Percentiles rank a stretch among this genome's conserved stretches.
These are phyloP conservation scores for Teleiodes luculella DNA, from an alignment of 2,888 invertebrate genomes.

Conservation along the genomic window DNA sequence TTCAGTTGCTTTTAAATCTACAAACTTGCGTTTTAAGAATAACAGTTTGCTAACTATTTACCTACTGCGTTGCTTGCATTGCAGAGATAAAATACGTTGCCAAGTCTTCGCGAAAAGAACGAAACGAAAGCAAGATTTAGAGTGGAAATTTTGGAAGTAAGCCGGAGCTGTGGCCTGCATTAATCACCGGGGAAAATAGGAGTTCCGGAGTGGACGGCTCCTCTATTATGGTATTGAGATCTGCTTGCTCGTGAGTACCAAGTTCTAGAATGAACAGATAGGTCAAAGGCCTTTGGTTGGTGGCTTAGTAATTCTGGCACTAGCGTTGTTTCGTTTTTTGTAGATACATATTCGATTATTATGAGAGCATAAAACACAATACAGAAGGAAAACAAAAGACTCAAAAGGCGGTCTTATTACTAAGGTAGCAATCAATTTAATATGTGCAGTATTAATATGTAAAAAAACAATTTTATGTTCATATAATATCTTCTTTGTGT, in stretches of 20 bases:
- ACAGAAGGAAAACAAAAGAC: too few relatives aligned
- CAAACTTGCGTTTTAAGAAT: slow-evolving; percentile 15
- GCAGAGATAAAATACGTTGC: slow-evolving; percentile 73
- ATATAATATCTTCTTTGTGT: too few relatives aligned
- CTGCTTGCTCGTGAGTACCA: neutral
- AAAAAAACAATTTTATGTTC: too few relatives aligned
- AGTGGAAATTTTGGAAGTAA: slow-evolving; percentile 75
- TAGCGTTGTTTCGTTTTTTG: too few relatives aligned
- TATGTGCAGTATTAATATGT: too few relatives aligned
- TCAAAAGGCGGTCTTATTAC: too few relatives aligned
- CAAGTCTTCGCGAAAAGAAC: slow-evolving; percentile 75
- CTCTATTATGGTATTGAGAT: slow-evolving; percentile 10
- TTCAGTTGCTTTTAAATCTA: slow-evolving; percentile 1
- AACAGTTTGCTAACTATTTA: slow-evolving; percentile 55
- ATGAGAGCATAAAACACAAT: too few relatives aligned
- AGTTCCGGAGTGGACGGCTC: slow-evolving; percentile 43
- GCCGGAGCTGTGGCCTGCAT: slow-evolving; percentile 68
- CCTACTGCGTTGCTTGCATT: slow-evolving; percentile 67
- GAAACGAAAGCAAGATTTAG: slow-evolving; percentile 68
- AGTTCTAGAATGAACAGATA: too few relatives aligned
- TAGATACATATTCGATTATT: too few relatives aligned
- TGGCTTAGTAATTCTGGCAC: too few relatives aligned
- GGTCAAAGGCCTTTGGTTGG: too few relatives aligned
- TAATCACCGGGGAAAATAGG: slow-evolving; percentile 69
- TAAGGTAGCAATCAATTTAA: too few relatives aligned